Conservation (phyloP, 2,113 vertebrate species). For the Pandion haliaetus region DNA sequence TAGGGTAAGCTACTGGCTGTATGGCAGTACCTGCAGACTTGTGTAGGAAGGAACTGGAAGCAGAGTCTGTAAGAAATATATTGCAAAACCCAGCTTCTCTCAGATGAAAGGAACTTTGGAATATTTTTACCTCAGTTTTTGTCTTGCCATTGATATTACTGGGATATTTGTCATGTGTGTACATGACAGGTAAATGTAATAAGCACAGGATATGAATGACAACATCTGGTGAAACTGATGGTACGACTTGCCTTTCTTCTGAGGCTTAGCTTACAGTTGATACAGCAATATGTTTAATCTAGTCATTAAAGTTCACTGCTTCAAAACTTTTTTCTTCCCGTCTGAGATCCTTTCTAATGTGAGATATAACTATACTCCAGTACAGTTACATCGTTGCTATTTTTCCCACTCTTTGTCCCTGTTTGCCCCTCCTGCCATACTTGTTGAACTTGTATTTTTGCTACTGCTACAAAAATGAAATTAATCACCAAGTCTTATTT, state of each 20-base stretch:
- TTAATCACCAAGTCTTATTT: constrained; percentile 29
- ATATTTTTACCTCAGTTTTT: neutral
- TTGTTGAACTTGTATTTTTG: neutral
- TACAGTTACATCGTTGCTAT: neutral
- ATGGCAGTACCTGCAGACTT: neutral
- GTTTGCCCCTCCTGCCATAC: neutral
- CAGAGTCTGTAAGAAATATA: neutral
- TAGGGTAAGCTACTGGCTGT: neutral
- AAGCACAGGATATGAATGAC: neutral
- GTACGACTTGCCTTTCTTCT: neutral
- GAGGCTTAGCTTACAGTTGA: neutral
- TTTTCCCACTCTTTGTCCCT: neutral
- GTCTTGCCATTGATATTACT: neutral
- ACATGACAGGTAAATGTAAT: neutral
- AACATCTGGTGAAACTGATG: neutral
- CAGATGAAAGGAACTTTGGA: neutral
- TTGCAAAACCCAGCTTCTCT: neutral
- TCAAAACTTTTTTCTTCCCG: constrained; percentile 22
- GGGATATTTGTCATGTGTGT: neutral
- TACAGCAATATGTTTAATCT: constrained; percentile 5
- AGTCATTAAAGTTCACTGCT: constrained; percentile 46
- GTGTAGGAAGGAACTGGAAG: neutral
- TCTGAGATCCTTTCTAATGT: neutral
- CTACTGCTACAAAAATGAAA: neutral
- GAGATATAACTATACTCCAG: neutral